Conservation (phyloP, 2,888 invertebrate species). For the Cabera pusaria region DNA sequence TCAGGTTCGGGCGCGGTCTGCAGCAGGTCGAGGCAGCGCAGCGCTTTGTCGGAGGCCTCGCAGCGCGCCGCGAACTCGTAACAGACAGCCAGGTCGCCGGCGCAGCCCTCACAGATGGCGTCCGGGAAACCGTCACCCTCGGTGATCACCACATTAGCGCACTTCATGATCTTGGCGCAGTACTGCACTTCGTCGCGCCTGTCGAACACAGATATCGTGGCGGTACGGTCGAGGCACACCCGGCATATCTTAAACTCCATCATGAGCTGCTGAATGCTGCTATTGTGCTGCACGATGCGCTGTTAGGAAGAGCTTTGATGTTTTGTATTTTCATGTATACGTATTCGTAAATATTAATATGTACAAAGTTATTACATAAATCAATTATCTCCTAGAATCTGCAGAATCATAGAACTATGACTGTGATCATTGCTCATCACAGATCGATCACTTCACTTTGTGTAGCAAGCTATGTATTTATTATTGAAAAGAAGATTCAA, state of each 20-base stretch:
- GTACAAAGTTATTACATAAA: no score
- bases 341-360: no score
- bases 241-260: slow-evolving; percentile 55
- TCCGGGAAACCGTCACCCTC: slow-evolving; percentile 66
- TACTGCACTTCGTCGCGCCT: slow-evolving; percentile 54
- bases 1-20: slow-evolving; percentile 12
- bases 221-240: slow-evolving; percentile 61
- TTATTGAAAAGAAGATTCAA: no score
- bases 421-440: no score
- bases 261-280: no score
- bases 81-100: slow-evolving; percentile 50
- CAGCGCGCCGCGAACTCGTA: slow-evolving; percentile 65
- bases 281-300: no score
- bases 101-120: slow-evolving; percentile 59
- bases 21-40: slow-evolving; percentile 47
- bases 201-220: slow-evolving; percentile 57
- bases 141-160: slow-evolving; percentile 53
- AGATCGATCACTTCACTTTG: no score
- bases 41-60: slow-evolving; percentile 58
- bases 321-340: no score
- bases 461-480: no score
- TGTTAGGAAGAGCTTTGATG: no score
- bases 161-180: slow-evolving; percentile 59
- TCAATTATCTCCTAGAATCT: no score
- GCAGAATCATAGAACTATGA: no score